Evolutionary conservation across 2,888 invertebrate genomes (phyloP).

Genomic region (Pilophorus perplexus): DNA sequence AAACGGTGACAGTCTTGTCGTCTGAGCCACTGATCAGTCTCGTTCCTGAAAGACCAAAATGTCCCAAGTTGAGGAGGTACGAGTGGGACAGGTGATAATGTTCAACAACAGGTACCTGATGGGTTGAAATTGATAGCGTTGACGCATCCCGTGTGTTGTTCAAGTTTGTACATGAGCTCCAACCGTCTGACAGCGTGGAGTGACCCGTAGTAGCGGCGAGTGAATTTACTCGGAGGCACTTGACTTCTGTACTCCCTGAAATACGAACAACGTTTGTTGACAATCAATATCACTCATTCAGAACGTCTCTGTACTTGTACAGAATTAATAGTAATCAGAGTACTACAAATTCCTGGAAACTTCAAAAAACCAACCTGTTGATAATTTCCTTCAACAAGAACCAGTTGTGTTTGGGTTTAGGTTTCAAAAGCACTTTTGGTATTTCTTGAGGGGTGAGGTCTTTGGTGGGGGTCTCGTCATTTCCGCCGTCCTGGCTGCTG

Average conservation of each 20-base stretch:
- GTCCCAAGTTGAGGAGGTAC: no score
- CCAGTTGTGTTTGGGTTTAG: conserved; percentile 65
- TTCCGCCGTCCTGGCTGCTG: conserved; percentile 10
- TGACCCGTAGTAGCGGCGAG: conserved; percentile 73
- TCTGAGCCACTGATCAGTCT: conserved; percentile 87
- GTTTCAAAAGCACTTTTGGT: conserved; percentile 44
- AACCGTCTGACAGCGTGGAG: conserved; percentile 78
- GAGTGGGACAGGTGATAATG: no score
- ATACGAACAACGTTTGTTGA: background rate
- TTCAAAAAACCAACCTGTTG: conserved; percentile 57
- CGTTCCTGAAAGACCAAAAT: conserved; percentile 59
- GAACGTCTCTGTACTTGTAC: background rate
- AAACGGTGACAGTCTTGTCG: conserved; percentile 78
- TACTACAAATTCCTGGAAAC: background rate
- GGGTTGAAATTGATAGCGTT: conserved; percentile 87
- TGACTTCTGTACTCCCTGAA: conserved; percentile 38
- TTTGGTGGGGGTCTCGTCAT: background rate
- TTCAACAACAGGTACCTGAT: no score
- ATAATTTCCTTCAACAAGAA: conserved; percentile 64
- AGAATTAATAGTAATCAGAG: background rate
- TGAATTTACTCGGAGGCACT: conserved; percentile 56
- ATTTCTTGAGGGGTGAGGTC: background rate
- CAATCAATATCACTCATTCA: background rate
- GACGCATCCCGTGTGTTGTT: conserved; percentile 84
- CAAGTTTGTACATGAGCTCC: conserved; percentile 71